Evolutionary conservation across 2,888 invertebrate genomes (phyloP), one percentile per base, ranked within the genome.

Genomic region (Loripinus fragilis): DNA sequence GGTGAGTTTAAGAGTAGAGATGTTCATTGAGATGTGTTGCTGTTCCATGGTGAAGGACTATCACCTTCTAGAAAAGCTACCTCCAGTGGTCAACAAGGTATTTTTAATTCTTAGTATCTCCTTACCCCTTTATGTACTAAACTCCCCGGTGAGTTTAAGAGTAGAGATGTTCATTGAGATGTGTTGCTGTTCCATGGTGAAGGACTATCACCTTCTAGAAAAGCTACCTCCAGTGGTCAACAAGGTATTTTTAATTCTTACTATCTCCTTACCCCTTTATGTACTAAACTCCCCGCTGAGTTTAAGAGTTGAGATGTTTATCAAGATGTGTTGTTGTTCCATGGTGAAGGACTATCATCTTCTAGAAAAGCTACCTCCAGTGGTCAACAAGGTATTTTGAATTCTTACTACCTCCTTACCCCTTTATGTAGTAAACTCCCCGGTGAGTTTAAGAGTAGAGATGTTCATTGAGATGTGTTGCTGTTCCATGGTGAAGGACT

Each of bases 391-490:
- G 75, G 83, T 83, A 78, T 52, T 17, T n/a, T n/a, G n/a, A n/a
- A n/a, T n/a, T n/a, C n/a, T n/a, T n/a, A n/a, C n/a, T n/a, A n/a
- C n/a, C n/a, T n/a, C n/a, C n/a, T n/a, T n/a, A n/a, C n/a, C n/a
- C n/a, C n/a, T n/a, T n/a, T n/a, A n/a, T n/a, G n/a, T n/a, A n/a
- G n/a, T n/a, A n/a, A n/a, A n/a, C 7, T n/a, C 28, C 12, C 12
- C 28, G 8, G 55, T 55, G 38, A 15, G 23, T 23, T 25, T 41
- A 15, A 66, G 41, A 23, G n/a, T 66, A 7, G 7, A 35, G n/a
- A 65, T 81, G 20, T 30, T 85, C 10, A 48, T 78, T n/a, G 83
- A 86, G 55, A 67, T 74, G 41, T 72, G 80, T 1, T 83, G 85
- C 71, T 75, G 65, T 35, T 64, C 74, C n/a, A 68, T 84, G 20